A percentile compares a stretch with the other conserved stretches of the same genome.
Evolutionary conservation across 92 coral and sea anemone species (phyloP).

Genomic region (Chrysogorgia sp.): DNA sequence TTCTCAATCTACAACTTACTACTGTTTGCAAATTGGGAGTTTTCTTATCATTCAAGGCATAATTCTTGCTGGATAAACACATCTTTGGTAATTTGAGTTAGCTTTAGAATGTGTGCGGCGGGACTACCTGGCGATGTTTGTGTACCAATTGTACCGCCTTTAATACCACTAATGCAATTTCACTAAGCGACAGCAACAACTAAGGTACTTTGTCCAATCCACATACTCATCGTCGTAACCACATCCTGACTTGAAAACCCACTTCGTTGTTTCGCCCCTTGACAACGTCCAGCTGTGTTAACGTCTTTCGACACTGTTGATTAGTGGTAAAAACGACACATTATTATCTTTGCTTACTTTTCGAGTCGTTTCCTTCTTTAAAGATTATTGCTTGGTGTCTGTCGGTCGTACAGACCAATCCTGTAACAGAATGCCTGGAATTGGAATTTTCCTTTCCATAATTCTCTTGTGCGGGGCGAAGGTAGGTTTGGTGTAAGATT

Average conservation of each 20-base stretch:
- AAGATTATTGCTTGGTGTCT: background rate
- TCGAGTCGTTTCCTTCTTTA: background rate
- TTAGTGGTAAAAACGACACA: too few species aligned
- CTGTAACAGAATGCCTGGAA: background rate
- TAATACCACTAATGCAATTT: background rate
- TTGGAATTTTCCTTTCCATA: background rate
- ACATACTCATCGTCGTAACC: too few species aligned
- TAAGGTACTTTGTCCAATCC: background rate
- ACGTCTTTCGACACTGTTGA: background rate
- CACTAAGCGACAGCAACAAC: background rate
- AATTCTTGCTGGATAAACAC: too few species aligned
- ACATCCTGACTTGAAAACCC: too few species aligned
- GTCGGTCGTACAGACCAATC: background rate
- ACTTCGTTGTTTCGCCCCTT: background rate
- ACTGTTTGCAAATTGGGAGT: too few species aligned
- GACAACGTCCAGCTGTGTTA: background rate
- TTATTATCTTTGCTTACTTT: background rate
- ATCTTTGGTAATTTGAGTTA: too few species aligned
- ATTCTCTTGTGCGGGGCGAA: background rate
- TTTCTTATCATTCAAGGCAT: too few species aligned
- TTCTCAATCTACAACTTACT: too few species aligned
- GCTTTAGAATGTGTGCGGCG: too few species aligned
- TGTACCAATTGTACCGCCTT: background rate
- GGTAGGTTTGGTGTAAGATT: background rate
- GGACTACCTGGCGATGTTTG: background rate